phyloP scores from a whole-genome alignment of 64 coral and sea anemone genomes.

The Trachythela sp. region DNA sequence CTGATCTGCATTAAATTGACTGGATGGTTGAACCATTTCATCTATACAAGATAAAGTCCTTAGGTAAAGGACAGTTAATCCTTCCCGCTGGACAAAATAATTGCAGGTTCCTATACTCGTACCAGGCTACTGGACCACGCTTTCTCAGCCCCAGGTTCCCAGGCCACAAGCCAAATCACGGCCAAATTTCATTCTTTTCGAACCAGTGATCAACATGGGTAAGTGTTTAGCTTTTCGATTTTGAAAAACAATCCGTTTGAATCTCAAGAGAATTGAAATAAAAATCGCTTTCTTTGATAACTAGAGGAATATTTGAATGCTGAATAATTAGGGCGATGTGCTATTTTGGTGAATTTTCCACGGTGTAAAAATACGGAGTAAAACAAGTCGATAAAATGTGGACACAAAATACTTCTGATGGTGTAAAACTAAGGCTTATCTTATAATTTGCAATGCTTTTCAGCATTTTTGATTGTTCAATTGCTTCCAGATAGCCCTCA shows the following conservation, averaged over 20 bases:
- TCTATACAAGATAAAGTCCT: too few species aligned
- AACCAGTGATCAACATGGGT: constrained; percentile 26
- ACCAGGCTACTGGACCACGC: neutral
- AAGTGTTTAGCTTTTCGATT: neutral
- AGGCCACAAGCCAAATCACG: neutral
- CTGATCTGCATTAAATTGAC: too few species aligned
- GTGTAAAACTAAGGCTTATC: neutral
- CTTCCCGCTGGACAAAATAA: neutral
- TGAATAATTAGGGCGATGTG: neutral
- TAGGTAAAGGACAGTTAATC: too few species aligned
- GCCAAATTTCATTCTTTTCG: neutral
- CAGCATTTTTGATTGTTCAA: too few species aligned
- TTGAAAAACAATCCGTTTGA: neutral
- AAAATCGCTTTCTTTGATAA: neutral
- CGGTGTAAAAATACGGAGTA: neutral
- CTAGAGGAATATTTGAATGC: neutral
- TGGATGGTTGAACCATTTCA: too few species aligned
- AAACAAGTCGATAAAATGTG: neutral
- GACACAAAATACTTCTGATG: neutral
- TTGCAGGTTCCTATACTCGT: neutral
- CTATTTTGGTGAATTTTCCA: neutral
- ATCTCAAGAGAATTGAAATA: neutral
- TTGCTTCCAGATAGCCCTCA: too few species aligned
- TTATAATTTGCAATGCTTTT: neutral
- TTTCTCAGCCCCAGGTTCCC: neutral